phyloP scores from a whole-genome alignment of 2,113 vertebrate genomes.

The Bucco capensis region DNA sequence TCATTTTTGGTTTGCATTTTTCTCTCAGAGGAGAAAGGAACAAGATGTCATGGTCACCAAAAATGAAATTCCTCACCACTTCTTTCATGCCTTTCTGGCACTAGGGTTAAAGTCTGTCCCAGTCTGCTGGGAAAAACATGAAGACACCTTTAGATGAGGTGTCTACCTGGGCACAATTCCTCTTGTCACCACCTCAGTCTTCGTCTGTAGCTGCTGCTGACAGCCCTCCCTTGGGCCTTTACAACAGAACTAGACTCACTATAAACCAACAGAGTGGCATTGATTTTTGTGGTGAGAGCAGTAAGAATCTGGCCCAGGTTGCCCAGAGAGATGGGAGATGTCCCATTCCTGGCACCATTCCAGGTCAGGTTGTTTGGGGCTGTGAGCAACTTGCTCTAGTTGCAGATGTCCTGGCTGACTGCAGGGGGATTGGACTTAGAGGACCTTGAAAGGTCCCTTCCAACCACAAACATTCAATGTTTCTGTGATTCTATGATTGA shows the following conservation, averaged over 20 bases:
- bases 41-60: slow-evolving; percentile 38
- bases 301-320: neutral
- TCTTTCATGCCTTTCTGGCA: neutral
- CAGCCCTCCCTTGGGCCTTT: neutral
- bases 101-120: neutral
- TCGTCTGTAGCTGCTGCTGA: neutral
- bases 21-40: slow-evolving; percentile 41
- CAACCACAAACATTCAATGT: neutral
- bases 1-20: slow-evolving; percentile 63
- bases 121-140: neutral
- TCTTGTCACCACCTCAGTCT: neutral
- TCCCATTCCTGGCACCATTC: too few relatives aligned
- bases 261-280: neutral
- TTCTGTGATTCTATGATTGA: neutral
- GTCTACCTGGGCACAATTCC: neutral
- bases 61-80: slow-evolving; percentile 37
- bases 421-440: neutral
- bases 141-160: neutral
- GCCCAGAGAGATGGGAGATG: too few relatives aligned
- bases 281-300: neutral
- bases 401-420: too few relatives aligned
- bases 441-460: neutral
- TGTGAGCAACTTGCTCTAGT: too few relatives aligned
- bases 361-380: too few relatives aligned
- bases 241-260: neutral